Conservation (phyloP, 2,888 invertebrate species). For the Caenorhabditis becei region DNA sequence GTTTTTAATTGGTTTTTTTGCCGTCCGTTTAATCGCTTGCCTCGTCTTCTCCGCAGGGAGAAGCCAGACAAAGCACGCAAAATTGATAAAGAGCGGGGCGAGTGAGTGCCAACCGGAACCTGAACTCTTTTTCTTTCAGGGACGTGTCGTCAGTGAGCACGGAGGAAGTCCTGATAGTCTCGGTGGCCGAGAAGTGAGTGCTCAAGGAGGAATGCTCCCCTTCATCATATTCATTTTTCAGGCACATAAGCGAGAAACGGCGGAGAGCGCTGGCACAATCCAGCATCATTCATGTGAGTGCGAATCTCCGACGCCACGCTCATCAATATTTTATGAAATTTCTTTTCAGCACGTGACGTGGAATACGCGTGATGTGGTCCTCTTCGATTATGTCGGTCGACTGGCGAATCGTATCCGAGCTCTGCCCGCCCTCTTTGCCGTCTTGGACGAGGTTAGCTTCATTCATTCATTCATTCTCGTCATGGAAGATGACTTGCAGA, state of each 20-base stretch:
- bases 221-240: constrained; percentile 43
- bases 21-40: constrained; percentile 24
- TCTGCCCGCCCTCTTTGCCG: constrained; percentile 81
- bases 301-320: neutral
- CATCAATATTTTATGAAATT: constrained; percentile 20
- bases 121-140: constrained; percentile 31
- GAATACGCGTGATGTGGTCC: constrained; percentile 73
- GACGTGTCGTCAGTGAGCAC: constrained; percentile 54
- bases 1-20: constrained; percentile 19
- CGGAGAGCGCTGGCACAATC: constrained; percentile 70
- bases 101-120: constrained; percentile 3
- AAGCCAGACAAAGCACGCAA: neutral
- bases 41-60: constrained; percentile 6
- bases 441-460: constrained; percentile 76
- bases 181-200: constrained; percentile 67
- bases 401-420: constrained; percentile 76
- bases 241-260: constrained; percentile 73
- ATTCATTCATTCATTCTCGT: neutral
- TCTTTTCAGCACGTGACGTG: constrained; percentile 68
- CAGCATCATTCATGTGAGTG: constrained; percentile 72
- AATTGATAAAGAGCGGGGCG: constrained; percentile 6
- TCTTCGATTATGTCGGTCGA: constrained; percentile 77
- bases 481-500: constrained; percentile 62
- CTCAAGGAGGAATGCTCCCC: neutral
- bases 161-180: constrained; percentile 61